Evolutionary conservation across 2,888 invertebrate genomes (phyloP), one percentile per base, ranked within the genome.

Genomic region (Adelphocoris suturalis): DNA sequence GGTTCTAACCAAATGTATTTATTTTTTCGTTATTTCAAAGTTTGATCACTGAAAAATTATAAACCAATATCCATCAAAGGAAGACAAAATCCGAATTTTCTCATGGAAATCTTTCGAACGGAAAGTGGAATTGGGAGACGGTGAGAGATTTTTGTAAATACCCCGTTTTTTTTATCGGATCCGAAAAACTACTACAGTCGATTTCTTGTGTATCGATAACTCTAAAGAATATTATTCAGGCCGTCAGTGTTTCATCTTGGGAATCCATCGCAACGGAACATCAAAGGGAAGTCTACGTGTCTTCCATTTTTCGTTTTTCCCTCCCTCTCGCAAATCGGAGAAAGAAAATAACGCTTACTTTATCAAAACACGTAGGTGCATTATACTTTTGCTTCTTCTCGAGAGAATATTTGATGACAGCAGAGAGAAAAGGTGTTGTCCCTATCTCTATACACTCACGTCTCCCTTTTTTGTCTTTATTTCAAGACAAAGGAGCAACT

Each of bases 391-490:
- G 68, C 68, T 11, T 13, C 23, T 68, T 23, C 23, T 9, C 27
- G 68, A 68, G 68, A 9, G 68, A 68, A 68, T 68, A 68, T 68
- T 68, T 68, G 68, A 68, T 68, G 68, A 68, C 68, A 68, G 68
- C 68, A 2, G 68, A 68, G 68, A 68, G 57, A 57, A 12, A 57
- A n/a, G 68, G 68, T 68, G 68, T 68, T 23, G 68, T 68, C 68
- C 68, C 68, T 23, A 68, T 68, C 23, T 68, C 68, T 23, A 23
- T 12, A 23, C 68, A 68, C 68, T 68, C 68, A 7, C 68, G 23
- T 23, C 23, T 68, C 23, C 68, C 23, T 37, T 37, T 37, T 37
- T 37, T 37, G 4, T 23, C 19, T 23, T 68, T 68, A 9, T 68
- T 68, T 27, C 68, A 23, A 68, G 68, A 68, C 68, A 68, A 68